Conservation (phyloP, 2,797 vertebrate species). For the Squalus acanthias region DNA sequence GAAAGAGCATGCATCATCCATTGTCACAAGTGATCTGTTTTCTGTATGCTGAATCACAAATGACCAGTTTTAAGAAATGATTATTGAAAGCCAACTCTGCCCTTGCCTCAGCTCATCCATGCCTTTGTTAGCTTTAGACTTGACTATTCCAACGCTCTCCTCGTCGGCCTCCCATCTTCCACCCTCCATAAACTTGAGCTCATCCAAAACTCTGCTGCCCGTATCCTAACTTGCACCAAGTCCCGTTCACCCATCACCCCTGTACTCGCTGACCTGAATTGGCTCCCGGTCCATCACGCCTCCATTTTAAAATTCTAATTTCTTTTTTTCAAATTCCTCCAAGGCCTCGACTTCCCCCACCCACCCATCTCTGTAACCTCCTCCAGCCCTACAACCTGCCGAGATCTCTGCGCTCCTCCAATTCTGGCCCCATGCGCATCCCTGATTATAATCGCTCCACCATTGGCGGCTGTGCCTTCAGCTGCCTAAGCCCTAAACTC, state of each 20-base stretch:
- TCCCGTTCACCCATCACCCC: neutral
- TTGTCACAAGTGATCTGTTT: neutral
- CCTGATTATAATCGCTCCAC: neutral
- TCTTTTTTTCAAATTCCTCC: neutral
- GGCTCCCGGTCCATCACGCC: too few species aligned
- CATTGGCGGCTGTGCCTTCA: neutral
- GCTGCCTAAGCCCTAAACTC: neutral
- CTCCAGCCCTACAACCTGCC: too few species aligned
- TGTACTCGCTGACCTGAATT: neutral
- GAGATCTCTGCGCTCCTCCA: neutral
- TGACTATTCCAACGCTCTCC: neutral
- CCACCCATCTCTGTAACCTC: neutral
- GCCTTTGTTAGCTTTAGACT: neutral
- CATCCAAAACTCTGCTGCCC: neutral
- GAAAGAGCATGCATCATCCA: neutral
- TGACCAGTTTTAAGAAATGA: neutral
- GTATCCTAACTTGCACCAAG: neutral
- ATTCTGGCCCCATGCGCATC: neutral
- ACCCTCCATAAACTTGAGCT: neutral
- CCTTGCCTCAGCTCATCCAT: neutral
- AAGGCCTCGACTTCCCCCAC: neutral
- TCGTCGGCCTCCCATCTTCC: neutral
- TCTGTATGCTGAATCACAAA: neutral
- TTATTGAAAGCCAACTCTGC: neutral
- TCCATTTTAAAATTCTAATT: neutral